Conservation (phyloP, 2,113 vertebrate genomes). For the Cyanoderma ruficeps region DNA sequence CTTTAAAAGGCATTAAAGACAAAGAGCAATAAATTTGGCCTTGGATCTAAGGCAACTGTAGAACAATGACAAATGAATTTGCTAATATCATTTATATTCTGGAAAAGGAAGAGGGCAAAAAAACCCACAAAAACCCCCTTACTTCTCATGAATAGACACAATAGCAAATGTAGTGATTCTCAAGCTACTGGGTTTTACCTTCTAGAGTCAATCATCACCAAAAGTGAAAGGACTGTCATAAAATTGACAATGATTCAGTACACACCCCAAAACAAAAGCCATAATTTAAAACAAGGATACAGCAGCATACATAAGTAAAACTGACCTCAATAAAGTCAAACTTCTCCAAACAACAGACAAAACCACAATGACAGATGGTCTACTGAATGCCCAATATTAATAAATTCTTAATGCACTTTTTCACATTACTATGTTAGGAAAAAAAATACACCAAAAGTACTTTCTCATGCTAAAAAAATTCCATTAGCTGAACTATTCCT, state of each 20-base stretch:
- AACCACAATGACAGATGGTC: neutral
- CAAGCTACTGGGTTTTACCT: neutral
- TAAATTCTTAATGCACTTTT: neutral
- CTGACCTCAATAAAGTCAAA: neutral
- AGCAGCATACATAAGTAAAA: neutral
- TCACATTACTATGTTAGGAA: fast-evolving
- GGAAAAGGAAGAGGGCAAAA: neutral
- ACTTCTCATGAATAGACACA: neutral
- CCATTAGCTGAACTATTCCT: neutral
- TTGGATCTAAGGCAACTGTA: neutral
- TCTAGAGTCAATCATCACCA: neutral
- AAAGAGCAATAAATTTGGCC: neutral
- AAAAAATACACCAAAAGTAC: neutral
- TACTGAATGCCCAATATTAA: neutral
- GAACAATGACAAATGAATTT: neutral
- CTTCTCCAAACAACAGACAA: slow-evolving; percentile 1
- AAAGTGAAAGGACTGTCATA: neutral
- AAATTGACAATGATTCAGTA: neutral
- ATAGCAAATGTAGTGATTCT: neutral
- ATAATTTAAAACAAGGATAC: slow-evolving; percentile 9
- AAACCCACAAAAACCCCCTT: fast-evolving
- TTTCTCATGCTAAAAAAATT: neutral
- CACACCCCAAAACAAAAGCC: neutral
- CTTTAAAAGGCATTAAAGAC: neutral
- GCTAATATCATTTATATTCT: neutral